Evolutionary conservation across 2,888 invertebrate genomes (phyloP), one percentile per base, ranked within the genome.

Genomic region (Calliopum simillimum): DNA sequence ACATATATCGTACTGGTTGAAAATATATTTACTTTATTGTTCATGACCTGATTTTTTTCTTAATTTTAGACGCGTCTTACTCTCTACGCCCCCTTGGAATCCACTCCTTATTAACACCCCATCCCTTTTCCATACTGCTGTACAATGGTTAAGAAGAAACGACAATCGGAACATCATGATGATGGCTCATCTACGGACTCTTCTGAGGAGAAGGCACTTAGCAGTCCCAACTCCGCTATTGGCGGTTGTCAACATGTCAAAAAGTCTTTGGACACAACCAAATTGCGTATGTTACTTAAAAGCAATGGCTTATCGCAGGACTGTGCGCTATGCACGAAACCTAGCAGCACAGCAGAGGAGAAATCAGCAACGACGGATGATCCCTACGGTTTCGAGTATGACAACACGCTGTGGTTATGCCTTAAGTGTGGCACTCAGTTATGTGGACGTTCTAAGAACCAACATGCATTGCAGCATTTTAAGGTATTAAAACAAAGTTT

Each of bases 371-470:
- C n/a, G 11, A 25, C 1, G 55, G 68, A 76, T 21, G 62, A 76
- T 61, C 76, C 79, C 70, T 76, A 79, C 46, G 80, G 81, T 16
- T 85, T 84, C 66, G 88, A 88, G 75, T 85, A 86, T 61, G 89
- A 89, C 76, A 81, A 84, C 62, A 87, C 87, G 1, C 83, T 93
- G 72, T 94, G 94, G 93, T 88, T 96, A 86, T 96, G 96, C 81
- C 86, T 96, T 72, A 91, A 91, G 75, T 96, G 96, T 84, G 95
- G 94, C 3, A 87, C 91, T 55, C 92, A 93, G 80, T 89, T 91
- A 23, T 96, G 96, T 84, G 94, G 93, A 2, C 88, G 91, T 63
- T 87, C 88, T 5, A 88, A 89, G 64, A 90, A 90, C 79, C 88
- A 91, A 76, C 95, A 95, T 85, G 93, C 94, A 0, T 82, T 92